A percentile compares a stretch with the other conserved stretches of the same genome.
Evolutionary conservation across 2,113 vertebrate genomes (phyloP).

Genomic region (Setophaga petechia): DNA sequence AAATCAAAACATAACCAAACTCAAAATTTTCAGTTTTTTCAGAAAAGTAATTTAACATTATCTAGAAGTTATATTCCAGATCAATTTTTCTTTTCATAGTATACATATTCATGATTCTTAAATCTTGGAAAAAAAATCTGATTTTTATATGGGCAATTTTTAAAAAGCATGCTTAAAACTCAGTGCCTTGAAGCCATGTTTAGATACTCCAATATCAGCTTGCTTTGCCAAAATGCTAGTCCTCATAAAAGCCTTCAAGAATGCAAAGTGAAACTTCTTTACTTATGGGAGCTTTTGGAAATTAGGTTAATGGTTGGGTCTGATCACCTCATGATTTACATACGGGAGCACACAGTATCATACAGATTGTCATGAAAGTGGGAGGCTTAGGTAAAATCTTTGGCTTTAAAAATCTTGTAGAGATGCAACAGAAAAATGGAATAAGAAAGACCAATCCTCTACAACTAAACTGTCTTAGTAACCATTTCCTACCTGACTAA

Average conservation of each 20-base stretch:
- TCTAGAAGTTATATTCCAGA: background rate
- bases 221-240: background rate
- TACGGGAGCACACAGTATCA: background rate
- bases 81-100: background rate
- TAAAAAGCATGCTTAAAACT: background rate
- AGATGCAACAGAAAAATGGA: background rate
- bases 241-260: background rate
- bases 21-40: background rate
- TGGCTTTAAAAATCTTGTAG: background rate
- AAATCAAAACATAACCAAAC: background rate
- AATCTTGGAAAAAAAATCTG: background rate
- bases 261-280: background rate
- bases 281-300: background rate
- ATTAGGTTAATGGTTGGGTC: background rate
- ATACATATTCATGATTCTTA: background rate
- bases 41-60: background rate
- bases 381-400: background rate
- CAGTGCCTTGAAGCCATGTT: background rate
- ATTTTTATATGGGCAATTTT: background rate
- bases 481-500: background rate
- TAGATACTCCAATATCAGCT: background rate
- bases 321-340: background rate
- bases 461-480: background rate
- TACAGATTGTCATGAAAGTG: background rate
- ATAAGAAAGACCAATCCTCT: background rate